Evolutionary conservation across 2,113 vertebrate species (phyloP).

Genomic region (Campylomormyrus numenius): DNA sequence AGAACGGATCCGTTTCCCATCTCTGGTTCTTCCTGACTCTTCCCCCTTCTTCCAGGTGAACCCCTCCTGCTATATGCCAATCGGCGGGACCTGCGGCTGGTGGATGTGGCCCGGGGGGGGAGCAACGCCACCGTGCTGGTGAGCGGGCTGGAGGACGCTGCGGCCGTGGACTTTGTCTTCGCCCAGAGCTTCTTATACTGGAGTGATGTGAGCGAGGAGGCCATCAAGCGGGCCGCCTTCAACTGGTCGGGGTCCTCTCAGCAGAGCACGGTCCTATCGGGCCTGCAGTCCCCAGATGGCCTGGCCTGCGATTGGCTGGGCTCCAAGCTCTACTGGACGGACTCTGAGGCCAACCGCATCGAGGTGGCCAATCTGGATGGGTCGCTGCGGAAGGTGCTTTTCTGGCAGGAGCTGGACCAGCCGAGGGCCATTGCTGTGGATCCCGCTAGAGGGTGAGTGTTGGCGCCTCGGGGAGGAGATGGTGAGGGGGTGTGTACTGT

Average conservation of each 20-base stretch:
- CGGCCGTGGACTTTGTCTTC: slow-evolving; percentile 90
- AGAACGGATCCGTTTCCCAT: not conserved
- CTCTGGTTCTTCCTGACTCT: not conserved
- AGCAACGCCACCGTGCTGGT: slow-evolving; percentile 87
- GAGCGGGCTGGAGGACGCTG: slow-evolving; percentile 87
- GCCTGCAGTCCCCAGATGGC: slow-evolving; percentile 86
- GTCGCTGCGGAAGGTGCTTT: slow-evolving; percentile 82
- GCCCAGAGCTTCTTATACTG: slow-evolving; percentile 81
- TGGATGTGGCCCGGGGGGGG: slow-evolving; percentile 74
- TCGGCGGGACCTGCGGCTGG: slow-evolving; percentile 82
- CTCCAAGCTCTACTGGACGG: slow-evolving; percentile 93
- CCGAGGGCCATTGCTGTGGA: slow-evolving; percentile 92
- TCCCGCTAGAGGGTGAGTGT: slow-evolving; percentile 87
- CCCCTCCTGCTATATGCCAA: slow-evolving; percentile 92
- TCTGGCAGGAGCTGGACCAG: slow-evolving; percentile 97
- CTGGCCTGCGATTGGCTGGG: slow-evolving; percentile 95
- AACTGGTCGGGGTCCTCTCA: slow-evolving; percentile 62
- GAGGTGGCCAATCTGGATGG: slow-evolving; percentile 93
- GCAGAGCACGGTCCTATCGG: slow-evolving; percentile 78
- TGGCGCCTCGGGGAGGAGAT: not conserved
- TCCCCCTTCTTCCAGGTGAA: slow-evolving; percentile 57
- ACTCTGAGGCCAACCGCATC: slow-evolving; percentile 92
- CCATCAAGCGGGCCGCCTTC: slow-evolving; percentile 83
- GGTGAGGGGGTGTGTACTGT: not conserved
- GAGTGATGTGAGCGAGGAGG: slow-evolving; percentile 96